Conservation (phyloP, 2,888 invertebrate genomes). For the Dioctria linearis region DNA sequence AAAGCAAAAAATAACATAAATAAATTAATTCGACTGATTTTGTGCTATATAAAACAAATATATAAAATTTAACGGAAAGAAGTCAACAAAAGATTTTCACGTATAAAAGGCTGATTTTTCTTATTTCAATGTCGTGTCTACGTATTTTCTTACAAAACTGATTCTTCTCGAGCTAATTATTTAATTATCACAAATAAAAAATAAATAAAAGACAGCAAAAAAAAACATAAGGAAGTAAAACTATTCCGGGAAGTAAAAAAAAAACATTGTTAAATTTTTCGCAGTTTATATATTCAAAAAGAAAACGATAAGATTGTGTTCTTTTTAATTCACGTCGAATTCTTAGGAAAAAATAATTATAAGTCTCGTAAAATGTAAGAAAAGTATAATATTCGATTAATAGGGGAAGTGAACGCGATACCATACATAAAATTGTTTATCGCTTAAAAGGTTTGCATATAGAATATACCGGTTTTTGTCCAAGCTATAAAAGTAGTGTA, state of each 20-base stretch:
- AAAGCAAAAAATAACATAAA: neutral
- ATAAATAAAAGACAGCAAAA: neutral
- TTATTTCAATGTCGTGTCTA: constrained; percentile 59
- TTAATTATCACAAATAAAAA: constrained; percentile 18
- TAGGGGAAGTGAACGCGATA: neutral
- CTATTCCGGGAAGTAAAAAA: neutral
- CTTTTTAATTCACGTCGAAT: constrained; percentile 18
- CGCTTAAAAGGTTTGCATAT: constrained; percentile 15
- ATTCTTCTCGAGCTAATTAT: constrained; percentile 35
- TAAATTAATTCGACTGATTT: constrained; percentile 55
- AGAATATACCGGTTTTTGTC: constrained; percentile 22
- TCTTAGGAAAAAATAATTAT: constrained; percentile 18
- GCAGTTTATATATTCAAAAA: constrained; percentile 23
- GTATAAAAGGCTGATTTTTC: constrained; percentile 59
- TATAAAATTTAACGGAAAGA: constrained; percentile 38
- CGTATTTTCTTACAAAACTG: constrained; percentile 53
- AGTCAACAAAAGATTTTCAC: constrained; percentile 49
- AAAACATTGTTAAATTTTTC: neutral
- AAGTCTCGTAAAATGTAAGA: constrained; percentile 2
- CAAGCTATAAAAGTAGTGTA: constrained; percentile 16
- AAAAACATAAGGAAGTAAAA: neutral
- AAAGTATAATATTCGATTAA: neutral
- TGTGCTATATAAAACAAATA: constrained; percentile 33
- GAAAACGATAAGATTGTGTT: neutral
- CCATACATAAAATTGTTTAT: neutral